Evolutionary conservation across 1,140 invertebrate species (phyloP).

Genomic region (Charaxes varanes): DNA sequence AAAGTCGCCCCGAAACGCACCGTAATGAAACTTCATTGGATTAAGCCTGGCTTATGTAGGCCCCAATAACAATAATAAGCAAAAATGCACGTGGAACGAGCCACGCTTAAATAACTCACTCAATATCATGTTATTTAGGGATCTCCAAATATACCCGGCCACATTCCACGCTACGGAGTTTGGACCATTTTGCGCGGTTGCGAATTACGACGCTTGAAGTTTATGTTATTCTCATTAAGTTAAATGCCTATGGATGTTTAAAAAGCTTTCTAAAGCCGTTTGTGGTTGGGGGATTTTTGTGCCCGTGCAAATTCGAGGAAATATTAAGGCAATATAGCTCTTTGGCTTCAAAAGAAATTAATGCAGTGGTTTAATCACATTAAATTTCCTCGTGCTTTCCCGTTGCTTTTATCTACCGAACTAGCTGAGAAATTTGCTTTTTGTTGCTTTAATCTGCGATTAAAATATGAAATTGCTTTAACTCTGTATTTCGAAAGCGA

Average conservation of each 20-base stretch:
- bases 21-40: conserved; percentile 70
- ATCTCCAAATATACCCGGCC: conserved; percentile 37
- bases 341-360: conserved; percentile 1
- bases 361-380: no score
- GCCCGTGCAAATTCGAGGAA: conserved; percentile 1
- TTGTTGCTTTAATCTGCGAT: no score
- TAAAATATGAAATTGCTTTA: no score
- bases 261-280: conserved; percentile 21
- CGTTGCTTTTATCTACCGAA: no score
- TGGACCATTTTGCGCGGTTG: conserved; percentile 27
- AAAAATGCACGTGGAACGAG: conserved; percentile 65
- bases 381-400: no score
- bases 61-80: conserved; percentile 68
- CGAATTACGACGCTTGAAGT: conserved; percentile 36
- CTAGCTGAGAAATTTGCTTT: no score
- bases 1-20: conserved; percentile 55
- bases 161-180: conserved; percentile 28
- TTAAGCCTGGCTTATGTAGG: conserved; percentile 54
- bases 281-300: conserved; percentile 7
- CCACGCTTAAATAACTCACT: conserved; percentile 64
- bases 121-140: conserved; percentile 65
- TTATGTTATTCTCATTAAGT: conserved; percentile 59
- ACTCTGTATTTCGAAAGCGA: no score
- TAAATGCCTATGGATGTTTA: conserved; percentile 31
- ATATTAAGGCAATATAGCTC: conserved; percentile 4